Conservation (phyloP, 2,113 vertebrate species). For the Barnardius zonarius region DNA sequence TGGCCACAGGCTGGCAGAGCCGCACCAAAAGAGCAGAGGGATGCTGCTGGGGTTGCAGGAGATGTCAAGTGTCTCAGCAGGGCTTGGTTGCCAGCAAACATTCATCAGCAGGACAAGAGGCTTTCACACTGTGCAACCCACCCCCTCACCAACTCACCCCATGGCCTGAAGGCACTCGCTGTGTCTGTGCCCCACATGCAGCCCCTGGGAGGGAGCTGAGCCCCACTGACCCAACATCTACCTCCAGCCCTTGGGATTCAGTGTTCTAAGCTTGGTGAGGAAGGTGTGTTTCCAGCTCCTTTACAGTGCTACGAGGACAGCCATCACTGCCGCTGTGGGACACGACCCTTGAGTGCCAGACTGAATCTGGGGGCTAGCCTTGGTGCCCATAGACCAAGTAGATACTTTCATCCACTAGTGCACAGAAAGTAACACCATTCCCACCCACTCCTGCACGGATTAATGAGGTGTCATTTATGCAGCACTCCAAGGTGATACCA, state of each 20-base stretch:
- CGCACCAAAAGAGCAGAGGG: fast-evolving
- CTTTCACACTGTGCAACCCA: fast-evolving
- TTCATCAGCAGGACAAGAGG: not conserved
- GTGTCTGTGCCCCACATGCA: too few species aligned
- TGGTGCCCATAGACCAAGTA: not conserved
- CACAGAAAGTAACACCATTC: not conserved
- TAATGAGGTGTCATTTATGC: not conserved
- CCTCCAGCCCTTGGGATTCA: not conserved
- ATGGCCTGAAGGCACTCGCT: fast-evolving
- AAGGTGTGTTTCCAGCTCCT: not conserved
- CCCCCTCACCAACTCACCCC: not conserved
- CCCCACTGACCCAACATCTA: not conserved
- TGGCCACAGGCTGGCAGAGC: fast-evolving
- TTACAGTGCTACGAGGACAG: too few species aligned
- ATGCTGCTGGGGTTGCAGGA: not conserved
- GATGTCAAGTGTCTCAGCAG: not conserved
- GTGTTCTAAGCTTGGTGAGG: not conserved
- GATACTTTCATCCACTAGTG: not conserved
- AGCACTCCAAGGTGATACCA: not conserved
- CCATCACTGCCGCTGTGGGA: fast-evolving
- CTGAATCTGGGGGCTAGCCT: not conserved
- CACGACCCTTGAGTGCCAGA: fast-evolving
- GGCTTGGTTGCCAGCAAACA: not conserved
- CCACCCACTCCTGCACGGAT: not conserved
- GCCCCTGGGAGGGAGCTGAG: not conserved